Evolutionary conservation across 2,888 invertebrate genomes (phyloP), one percentile per base, ranked within the genome.

Genomic region (Drosophila eohydei): DNA sequence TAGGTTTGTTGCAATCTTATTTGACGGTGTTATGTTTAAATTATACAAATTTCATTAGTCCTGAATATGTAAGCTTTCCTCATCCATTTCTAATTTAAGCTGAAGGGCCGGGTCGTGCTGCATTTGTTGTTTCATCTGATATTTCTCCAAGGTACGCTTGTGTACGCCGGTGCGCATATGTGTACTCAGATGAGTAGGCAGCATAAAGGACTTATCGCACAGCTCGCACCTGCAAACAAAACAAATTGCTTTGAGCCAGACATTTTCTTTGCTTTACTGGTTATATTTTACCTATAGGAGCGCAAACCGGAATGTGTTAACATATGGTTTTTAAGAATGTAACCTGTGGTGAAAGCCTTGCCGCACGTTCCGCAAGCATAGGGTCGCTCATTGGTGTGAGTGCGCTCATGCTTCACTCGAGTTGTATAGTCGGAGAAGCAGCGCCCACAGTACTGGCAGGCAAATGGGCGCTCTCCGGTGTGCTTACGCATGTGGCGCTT

Each of bases 321-420:
- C 82, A 86, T 83, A 34, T 86, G 86, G 63, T 86, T 86, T 52
- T 86, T 86, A 2, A 86, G 87, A 66, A 86, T 87, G 51, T 86
- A 86, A 32, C 84, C 90, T 3, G 86, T 90, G 12, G 86, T 86
- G 36, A 90, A 90, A 4, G 86, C 84, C 59, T 91, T 91, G 28
- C 88, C 91, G 44, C 90, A 90, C 7, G 86, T 82, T 36, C 71
- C 65, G 16, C 90, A 90, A 7, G 68, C 82, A 34, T 91, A 90
- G 9, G 90, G 90, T 2, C 91, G 80, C 41, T 91, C 91, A 46
- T 90, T 91, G 12, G 90, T 90, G 50, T 90, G 90, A 21, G 90
- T 91, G 9, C 90, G 78, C 38, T 86, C 86, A 16, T 86, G 86
- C 55, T 89, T 89, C 0, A 84, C 84, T 0, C 89, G 72, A 9